Base-by-base conservation (phyloP, 2,113 vertebrate genomes). In the Theristicus caerulescens region DNA sequence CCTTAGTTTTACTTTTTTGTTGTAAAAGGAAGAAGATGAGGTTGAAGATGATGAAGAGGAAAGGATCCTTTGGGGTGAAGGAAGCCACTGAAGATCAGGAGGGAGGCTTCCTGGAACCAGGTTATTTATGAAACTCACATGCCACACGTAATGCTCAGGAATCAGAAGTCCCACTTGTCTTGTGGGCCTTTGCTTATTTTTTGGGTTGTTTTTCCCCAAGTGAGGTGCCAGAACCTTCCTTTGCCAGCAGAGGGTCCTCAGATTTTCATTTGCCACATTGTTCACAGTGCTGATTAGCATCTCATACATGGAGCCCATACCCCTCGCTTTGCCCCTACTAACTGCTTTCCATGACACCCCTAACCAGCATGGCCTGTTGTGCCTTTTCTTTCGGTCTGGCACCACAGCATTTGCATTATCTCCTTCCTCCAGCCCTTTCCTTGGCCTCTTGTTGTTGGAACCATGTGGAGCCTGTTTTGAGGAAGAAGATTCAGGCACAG, bases 241-340 rank as follows among this genome's bases (percentile, higher is more conserved):
- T 89, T 67, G 19, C 31, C 47, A 73, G 20, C 40, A 59, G 26
- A 67, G 5, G 2, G 7, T 44, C 40, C 61, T 62, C 67, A 27
- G 21, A 57, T 80, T 80, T 69, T 79, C 16, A 42, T 36, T 62
- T 69, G 47, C 10, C 25, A 32, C 21, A n/a, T 25, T 72, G 29
- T 42, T 78, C 13, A 61, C 46, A 72, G 26, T n/a, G 25, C 24
- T 54, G 42, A 16, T 59, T 72, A 47, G 15, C 26, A 12, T 47
- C 15, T 66, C 18, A 6, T 27, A 27, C 1, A 1, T 10, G n/a
- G 21, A 67, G 12, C 6, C 32, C n/a, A 24, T 15, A 32, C 3
- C 17, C 22, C 7, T 67, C n/a, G 34, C 22, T 67, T 72, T 52
- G 27, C 24, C 13, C 24, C 58, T 72, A 2, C 38, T 7, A 44